Base-by-base conservation (phyloP, 1,140 invertebrate genomes). In the Anastrepha ludens region DNA sequence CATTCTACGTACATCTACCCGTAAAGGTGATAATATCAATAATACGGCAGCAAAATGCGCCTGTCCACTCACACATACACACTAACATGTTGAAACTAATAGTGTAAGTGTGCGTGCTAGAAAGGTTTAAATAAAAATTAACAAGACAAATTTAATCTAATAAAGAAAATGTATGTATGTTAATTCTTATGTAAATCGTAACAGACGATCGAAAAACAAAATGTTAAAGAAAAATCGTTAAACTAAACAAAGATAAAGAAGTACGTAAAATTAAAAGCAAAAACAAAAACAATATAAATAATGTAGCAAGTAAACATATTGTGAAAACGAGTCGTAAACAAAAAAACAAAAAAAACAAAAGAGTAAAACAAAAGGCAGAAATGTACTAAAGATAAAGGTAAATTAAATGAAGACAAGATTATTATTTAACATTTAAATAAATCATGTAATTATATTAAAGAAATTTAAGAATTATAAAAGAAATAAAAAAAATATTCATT, bases 121-220 rank as follows among this genome's bases (percentile, higher is more conserved):
- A 50, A 17, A 15, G 44, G 67, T 74, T 50, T 8, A 41, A 74
- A 8, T 44, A 47, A 47, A 44, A 65, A 65, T 29, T 3, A 44
- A 41, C 15, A 15, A 70, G n/a, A 70, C 3, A 8, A 55, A 81
- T 20, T 8, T 81, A 55, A n/a, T 81, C 47, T 81, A 81, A 81
- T 81, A 41, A 81, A 44, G 55, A 55, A 20, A n/a, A 55, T 81
- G 47, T 55, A 29, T 81, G 74, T 81, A 81, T 81, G 74, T 81
- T 81, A 81, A 65, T 86, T 65, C 62, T 64, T 65, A 86, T 86
- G 44, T 64, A 86, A 86, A 67, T 47, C 59, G 62, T 67, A 86
- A 86, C 15, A 62, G 7, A 86, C 85, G 59, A 44, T 11, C 29
- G 55, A 86, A 60, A 59, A 41, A 86, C 13, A 58, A 85, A 85